These are phyloP conservation scores for Barypeithes pellucidus DNA, from an alignment of 2,888 invertebrate species.

Conservation along the genomic window DNA sequence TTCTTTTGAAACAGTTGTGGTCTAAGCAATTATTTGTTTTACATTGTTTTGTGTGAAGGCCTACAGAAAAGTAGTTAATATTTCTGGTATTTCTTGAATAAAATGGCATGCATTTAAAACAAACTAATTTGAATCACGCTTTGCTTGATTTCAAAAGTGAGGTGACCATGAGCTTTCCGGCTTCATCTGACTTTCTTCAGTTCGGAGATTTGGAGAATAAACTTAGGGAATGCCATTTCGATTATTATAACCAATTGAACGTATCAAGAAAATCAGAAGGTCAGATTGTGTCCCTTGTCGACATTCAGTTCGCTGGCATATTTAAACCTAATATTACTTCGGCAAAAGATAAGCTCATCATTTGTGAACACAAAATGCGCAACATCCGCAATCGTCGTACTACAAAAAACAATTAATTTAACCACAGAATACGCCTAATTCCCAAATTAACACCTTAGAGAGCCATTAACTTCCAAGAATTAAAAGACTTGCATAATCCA, in stretches of 20 bases:
- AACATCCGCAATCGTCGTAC: slow-evolving; percentile 1
- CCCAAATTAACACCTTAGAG: slow-evolving; percentile 25
- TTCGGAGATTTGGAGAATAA: no score
- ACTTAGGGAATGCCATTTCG: no score
- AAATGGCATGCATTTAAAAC: no score
- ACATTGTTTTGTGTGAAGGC: slow-evolving; percentile 4
- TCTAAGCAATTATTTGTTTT: slow-evolving; percentile 19
- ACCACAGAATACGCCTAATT: slow-evolving; percentile 6
- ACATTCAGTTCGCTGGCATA: no score
- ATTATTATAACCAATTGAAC: no score
- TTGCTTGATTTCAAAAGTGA: no score
- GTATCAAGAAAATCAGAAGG: no score
- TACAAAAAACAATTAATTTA: neutral
- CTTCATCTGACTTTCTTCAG: no score
- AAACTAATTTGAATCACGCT: no score
- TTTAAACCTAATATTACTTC: no score
- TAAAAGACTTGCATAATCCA: slow-evolving; percentile 17
- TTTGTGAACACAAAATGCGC: neutral
- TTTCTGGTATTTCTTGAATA: neutral
- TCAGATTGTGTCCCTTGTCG: no score
- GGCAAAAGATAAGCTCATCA: neutral
- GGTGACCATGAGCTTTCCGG: no score
- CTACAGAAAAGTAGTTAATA: neutral
- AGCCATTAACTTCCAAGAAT: slow-evolving; percentile 1
- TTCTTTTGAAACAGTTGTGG: slow-evolving; percentile 21